Percentiles rank a stretch among this genome's conserved stretches.
Evolutionary conservation across 92 coral and sea anemone genomes (phyloP).

Genomic region (Plumapathes pennacea): DNA sequence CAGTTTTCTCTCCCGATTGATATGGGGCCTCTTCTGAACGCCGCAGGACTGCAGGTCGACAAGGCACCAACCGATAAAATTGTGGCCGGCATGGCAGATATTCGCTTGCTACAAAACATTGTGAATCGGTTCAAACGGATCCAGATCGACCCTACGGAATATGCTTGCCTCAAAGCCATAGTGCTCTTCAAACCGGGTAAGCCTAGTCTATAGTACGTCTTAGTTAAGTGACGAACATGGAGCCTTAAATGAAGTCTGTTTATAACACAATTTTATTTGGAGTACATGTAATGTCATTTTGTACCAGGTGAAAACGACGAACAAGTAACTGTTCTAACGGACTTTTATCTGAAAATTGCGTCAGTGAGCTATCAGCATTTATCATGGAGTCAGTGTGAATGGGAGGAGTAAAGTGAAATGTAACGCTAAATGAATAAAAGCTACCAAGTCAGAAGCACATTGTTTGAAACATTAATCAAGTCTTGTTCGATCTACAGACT

Average conservation of each 20-base stretch:
- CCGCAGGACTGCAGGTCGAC: slow-evolving; percentile 81
- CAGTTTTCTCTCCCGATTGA: slow-evolving; percentile 92
- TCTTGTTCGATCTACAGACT: slow-evolving; percentile 55
- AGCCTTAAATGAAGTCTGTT: too few relatives aligned
- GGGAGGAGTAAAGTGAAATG: too few relatives aligned
- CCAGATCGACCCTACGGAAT: slow-evolving; percentile 91
- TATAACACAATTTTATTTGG: too few relatives aligned
- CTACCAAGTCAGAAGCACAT: too few relatives aligned
- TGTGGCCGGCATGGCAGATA: slow-evolving; percentile 93
- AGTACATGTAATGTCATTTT: too few relatives aligned
- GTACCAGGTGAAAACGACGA: too few relatives aligned
- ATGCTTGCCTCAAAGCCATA: slow-evolving; percentile 94
- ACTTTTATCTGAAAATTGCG: too few relatives aligned
- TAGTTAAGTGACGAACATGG: background rate
- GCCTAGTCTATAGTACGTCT: background rate
- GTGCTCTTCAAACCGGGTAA: slow-evolving; percentile 96
- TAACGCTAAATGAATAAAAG: too few relatives aligned
- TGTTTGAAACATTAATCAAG: too few relatives aligned
- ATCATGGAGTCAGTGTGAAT: too few relatives aligned
- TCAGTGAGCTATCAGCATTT: too few relatives aligned
- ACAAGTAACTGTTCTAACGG: too few relatives aligned
- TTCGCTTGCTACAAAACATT: slow-evolving; percentile 84
- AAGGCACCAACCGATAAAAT: slow-evolving; percentile 79
- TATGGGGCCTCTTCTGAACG: slow-evolving; percentile 84
- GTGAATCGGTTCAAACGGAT: slow-evolving; percentile 85